These are phyloP conservation scores for Tetragonula carbonaria DNA, from an alignment of 2,888 invertebrate genomes.

Conservation along the genomic window DNA sequence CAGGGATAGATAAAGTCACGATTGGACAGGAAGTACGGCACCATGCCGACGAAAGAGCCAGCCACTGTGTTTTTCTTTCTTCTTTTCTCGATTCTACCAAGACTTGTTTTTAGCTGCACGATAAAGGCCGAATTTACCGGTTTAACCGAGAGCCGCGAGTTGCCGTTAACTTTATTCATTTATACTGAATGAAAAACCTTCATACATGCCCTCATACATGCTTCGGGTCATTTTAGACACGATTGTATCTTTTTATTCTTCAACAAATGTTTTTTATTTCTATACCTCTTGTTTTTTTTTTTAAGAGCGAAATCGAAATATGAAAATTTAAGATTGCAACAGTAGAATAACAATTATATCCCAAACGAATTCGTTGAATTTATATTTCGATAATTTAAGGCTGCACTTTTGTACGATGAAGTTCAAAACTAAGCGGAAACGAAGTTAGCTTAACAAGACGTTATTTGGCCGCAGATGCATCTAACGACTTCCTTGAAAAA, in stretches of 20 bases:
- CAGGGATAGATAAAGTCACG: conserved; percentile 76
- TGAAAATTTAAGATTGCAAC: too few relatives aligned
- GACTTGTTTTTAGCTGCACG: conserved; percentile 40
- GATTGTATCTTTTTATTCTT: too few relatives aligned
- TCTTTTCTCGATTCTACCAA: conserved; percentile 2
- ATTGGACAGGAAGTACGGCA: conserved; percentile 67
- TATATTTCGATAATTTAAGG: neutral
- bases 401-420: neutral
- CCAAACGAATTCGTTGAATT: neutral
- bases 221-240: too few relatives aligned
- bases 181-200: neutral
- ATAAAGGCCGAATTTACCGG: conserved; percentile 48
- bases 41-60: conserved; percentile 29
- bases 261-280: too few relatives aligned
- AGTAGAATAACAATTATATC: neutral
- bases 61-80: conserved; percentile 16
- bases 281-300: too few relatives aligned
- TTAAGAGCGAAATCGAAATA: too few relatives aligned
- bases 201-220: too few relatives aligned
- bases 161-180: conserved; percentile 2
- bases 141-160: conserved; percentile 19
- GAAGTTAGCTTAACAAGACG: conserved; percentile 32
- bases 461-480: conserved; percentile 18
- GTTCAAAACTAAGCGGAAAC: conserved; percentile 3
- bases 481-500: conserved; percentile 35